Evolutionary conservation across 1,140 invertebrate genomes (phyloP).

Genomic region (Monomorium pharaonis): DNA sequence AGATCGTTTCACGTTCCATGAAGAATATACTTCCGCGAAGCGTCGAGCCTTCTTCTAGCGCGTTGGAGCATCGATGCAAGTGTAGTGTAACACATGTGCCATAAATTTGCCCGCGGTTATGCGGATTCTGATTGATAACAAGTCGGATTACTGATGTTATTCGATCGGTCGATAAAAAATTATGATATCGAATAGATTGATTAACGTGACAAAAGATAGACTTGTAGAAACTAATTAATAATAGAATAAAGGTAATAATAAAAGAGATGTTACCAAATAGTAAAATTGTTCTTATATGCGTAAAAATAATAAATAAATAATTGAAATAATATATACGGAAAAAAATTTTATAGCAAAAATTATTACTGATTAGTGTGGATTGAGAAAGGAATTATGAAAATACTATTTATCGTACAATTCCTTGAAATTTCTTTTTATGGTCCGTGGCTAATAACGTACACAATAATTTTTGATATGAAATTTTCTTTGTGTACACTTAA

Average conservation of each 20-base stretch:
- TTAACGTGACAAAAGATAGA: not conserved
- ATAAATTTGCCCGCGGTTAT: not conserved
- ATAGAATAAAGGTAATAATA: not conserved
- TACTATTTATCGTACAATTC: no score
- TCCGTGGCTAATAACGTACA: no score
- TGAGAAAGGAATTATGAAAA: no score
- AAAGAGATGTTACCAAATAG: not conserved
- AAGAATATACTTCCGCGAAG: slow-evolving; percentile 27
- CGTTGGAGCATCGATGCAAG: not conserved
- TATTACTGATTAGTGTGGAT: no score
- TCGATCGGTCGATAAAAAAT: slow-evolving; percentile 37
- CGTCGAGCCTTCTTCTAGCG: not conserved
- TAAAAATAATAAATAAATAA: not conserved
- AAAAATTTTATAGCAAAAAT: no score
- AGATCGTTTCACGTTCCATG: slow-evolving; percentile 27
- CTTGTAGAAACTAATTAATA: no score
- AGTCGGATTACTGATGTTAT: slow-evolving; percentile 26
- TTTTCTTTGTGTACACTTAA: no score
- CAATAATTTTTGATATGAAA: no score
- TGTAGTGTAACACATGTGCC: not conserved
- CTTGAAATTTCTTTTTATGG: no score
- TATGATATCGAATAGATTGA: slow-evolving; percentile 6
- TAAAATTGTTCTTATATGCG: not conserved
- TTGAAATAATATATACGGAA: not conserved
- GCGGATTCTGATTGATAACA: slow-evolving; percentile 32